A percentile compares a stretch with the other conserved stretches of the same genome.
Conservation (phyloP, 1,140 invertebrate species). For the Amphibalanus amphitrite region DNA sequence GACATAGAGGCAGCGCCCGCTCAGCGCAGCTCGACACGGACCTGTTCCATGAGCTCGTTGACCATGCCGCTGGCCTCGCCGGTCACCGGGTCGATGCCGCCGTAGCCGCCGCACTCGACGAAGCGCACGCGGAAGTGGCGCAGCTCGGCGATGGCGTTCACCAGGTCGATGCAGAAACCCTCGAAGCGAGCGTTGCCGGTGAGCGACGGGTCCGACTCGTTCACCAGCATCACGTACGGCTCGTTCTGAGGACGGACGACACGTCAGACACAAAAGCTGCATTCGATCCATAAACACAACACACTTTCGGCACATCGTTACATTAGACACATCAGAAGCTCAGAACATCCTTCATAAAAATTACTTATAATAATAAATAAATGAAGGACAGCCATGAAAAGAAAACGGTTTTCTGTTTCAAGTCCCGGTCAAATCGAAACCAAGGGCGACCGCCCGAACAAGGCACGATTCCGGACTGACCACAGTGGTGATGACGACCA, state of each 20-base stretch:
- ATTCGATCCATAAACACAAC: too few species aligned
- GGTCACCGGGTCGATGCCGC: constrained; percentile 38
- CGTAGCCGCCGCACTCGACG: constrained; percentile 56
- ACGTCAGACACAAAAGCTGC: too few species aligned
- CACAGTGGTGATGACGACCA: constrained; percentile 77
- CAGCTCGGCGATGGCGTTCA: constrained; percentile 8
- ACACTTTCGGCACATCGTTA: too few species aligned
- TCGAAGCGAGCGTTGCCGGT: too few species aligned
- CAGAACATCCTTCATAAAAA: too few species aligned
- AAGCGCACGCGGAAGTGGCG: constrained; percentile 37
- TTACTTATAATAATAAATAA: too few species aligned
- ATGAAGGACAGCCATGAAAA: too few species aligned
- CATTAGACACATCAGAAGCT: too few species aligned
- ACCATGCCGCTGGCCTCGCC: constrained; percentile 76
- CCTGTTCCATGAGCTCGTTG: constrained; percentile 53
- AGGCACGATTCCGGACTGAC: constrained; percentile 36
- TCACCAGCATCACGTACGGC: constrained; percentile 78
- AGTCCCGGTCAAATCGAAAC: too few species aligned
- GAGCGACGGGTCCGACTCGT: constrained; percentile 45
- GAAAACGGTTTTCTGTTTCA: too few species aligned
- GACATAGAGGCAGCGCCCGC: too few species aligned
- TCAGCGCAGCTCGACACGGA: constrained; percentile 28
- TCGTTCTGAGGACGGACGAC: constrained; percentile 47
- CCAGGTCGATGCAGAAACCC: constrained; percentile 10
- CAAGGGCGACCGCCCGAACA: too few species aligned